Conservation (phyloP, 1,140 invertebrate species). For the Drosophila truncata region DNA sequence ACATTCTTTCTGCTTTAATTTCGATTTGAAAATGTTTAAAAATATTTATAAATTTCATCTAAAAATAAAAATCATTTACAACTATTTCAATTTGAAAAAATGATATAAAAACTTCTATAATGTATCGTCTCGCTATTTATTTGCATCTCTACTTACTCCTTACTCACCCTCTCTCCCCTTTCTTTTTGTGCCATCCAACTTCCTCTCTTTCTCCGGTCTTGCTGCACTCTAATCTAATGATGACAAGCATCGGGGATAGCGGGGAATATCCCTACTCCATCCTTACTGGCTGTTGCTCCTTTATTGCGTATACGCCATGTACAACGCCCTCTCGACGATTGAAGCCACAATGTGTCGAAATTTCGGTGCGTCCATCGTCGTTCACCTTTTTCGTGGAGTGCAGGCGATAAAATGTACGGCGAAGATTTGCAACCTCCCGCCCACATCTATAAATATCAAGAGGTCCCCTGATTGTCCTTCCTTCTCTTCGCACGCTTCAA, state of each 20-base stretch:
- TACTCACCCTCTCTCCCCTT: no score
- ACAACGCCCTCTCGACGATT: conserved; percentile 10
- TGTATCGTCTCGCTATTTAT: neutral
- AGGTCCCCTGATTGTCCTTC: conserved; percentile 1
- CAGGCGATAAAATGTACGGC: conserved; percentile 44
- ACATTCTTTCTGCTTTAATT: neutral
- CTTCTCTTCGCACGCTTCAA: conserved; percentile 27
- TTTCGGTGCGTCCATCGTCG: conserved; percentile 48
- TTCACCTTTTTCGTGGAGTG: conserved; percentile 39
- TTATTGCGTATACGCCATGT: conserved; percentile 71
- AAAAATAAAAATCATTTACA: neutral
- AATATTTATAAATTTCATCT: neutral
- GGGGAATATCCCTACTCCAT: conserved; percentile 7
- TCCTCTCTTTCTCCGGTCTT: conserved; percentile 22
- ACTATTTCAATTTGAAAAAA: neutral
- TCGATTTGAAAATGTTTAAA: no score
- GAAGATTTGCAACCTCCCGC: neutral
- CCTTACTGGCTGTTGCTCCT: conserved; percentile 23
- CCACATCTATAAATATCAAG: conserved; percentile 5
- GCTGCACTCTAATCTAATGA: conserved; percentile 79
- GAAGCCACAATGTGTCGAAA: conserved; percentile 59
- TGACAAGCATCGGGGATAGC: conserved; percentile 62
- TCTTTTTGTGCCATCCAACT: conserved; percentile 15
- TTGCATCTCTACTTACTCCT: neutral
- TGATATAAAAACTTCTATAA: neutral